Base-by-base conservation (phyloP, 2,888 invertebrate genomes). In the Bombylius discolor region DNA sequence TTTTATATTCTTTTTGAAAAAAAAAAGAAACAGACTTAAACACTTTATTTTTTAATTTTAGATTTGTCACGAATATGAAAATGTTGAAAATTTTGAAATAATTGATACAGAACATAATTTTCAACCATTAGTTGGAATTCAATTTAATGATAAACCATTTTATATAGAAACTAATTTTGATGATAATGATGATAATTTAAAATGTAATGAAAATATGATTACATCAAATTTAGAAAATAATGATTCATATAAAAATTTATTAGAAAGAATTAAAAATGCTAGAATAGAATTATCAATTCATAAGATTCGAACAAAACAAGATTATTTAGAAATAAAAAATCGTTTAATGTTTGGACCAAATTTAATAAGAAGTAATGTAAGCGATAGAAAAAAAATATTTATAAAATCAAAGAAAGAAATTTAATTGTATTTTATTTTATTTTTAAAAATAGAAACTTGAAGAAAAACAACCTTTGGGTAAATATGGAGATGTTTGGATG, bases 401-500 rank as follows among this genome's bases (percentile, higher is more conserved):
- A 23, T 23, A 23, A 23, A 23, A 23, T 23, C 23, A 3, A 23
- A 23, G 23, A 3, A 23, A 1, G 2, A 3, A 23, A 23, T 23
- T 23, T 23, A 23, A 23, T 23, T 23, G 23, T 23, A 23, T 36
- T 11, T 36, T 47, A 34, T 52, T 45, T 44, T 9, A 5, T 13
- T 11, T 44, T 55, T 42, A 42, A 49, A 23, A 48, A 5, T 46
- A 61, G 60, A 48, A 53, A n/a, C 32, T 56, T 6, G 59, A 60
- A 47, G 62, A 64, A 47, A 57, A 56, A 52, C 49, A 55, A 13
- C 60, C 58, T 9, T 50, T 64, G 14, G 55, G 59, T 4, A 57
- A 60, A 51, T 62, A 58, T 54, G 63, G 63, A 1, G 61, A 62
- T 51, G 55, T 56, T 23, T 62, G 62, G 60, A 55, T 56, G 13